Evolutionary conservation across 2,113 vertebrate genomes (phyloP).

Genomic region (Reinhardtius hippoglossoides): DNA sequence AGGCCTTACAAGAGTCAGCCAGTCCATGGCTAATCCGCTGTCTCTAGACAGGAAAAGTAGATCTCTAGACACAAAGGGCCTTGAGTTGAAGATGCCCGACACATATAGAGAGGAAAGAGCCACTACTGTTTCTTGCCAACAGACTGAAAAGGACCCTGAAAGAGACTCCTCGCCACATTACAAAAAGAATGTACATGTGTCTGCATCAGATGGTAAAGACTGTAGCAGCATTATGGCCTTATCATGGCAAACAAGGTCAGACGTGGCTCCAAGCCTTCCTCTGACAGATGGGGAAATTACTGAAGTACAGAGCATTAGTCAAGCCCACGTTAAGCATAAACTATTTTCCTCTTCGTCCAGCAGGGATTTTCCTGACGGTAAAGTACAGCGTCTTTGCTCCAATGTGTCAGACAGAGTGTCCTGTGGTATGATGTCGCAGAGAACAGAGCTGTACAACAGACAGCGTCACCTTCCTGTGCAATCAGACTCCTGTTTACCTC

Average conservation of each 20-base stretch:
- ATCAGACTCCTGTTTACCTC: conserved; percentile 69
- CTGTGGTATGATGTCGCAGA: conserved; percentile 58
- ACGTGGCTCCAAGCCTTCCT: conserved; percentile 62
- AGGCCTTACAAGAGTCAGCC: conserved; percentile 84
- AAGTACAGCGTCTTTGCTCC: conserved; percentile 52
- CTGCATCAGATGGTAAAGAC: conserved; percentile 57
- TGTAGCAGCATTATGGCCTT: conserved; percentile 55
- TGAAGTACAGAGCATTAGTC: conserved; percentile 49
- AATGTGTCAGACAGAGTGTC: conserved; percentile 40
- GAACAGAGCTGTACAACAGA: conserved; percentile 64
- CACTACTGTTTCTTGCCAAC: conserved; percentile 57
- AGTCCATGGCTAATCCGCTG: conserved; percentile 83
- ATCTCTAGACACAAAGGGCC: conserved; percentile 91
- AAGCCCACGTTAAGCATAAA: conserved; percentile 50
- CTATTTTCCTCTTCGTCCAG: conserved; percentile 39
- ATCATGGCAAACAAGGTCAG: conserved; percentile 71
- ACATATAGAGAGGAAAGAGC: conserved; percentile 65
- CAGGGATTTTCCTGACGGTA: conserved; percentile 24
- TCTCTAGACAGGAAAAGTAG: conserved; percentile 90
- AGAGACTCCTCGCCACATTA: conserved; percentile 65
- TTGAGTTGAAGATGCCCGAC: conserved; percentile 85
- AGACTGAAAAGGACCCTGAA: conserved; percentile 57
- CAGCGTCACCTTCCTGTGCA: conserved; percentile 80
- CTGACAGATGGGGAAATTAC: conserved; percentile 50
- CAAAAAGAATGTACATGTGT: conserved; percentile 71